Base-by-base conservation (phyloP, 2,113 vertebrate genomes). In the Aegypius monachus region DNA sequence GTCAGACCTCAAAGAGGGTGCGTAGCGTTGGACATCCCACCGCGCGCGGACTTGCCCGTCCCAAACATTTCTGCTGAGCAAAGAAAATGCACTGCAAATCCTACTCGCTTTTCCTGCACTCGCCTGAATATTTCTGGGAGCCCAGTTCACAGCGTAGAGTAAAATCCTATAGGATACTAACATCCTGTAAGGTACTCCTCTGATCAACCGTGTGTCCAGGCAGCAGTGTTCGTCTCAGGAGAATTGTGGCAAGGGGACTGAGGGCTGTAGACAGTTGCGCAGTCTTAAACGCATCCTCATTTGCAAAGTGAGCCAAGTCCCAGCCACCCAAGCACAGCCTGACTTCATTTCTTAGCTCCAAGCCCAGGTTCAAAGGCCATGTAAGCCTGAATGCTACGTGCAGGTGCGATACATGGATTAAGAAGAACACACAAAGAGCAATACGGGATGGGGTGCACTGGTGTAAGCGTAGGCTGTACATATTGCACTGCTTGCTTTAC, bases 11-110 rank as follows among this genome's bases (percentile, higher is more conserved):
- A 65, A 58, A 74, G 70, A 81, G 27, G 19, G 25, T 29, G 38
- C 2, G 1, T 72, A 38, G 6, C 2, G 2, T 29, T 1, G 1
- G 78, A 23, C 63, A 38, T 42, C 22, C 55, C 38, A 62, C 53
- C 13, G 2, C 0, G 3, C 1, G n/a, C 80, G 81, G 75, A 53
- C 67, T 38, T 21, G 77, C 52, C 47, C 10, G 1, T 71, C 86
- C 63, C 68, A 56, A 79, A 67, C 18, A 15, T 32, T 88, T 65
- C 58, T 77, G 79, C 56, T 19, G 71, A 92, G 88, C 38, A 79
- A 83, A 79, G 81, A 75, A 88, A 88, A 75, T 1, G 8, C 70
- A 58, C 52, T 67, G 47, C 70, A 62, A 81, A 71, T 32, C 20
- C 70, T 55, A 47, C 65, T 59, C 62, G 50, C 58, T 89, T 83